These are phyloP conservation scores for Creontiades dilutus DNA, from an alignment of 2,888 invertebrate genomes.

Conservation along the genomic window DNA sequence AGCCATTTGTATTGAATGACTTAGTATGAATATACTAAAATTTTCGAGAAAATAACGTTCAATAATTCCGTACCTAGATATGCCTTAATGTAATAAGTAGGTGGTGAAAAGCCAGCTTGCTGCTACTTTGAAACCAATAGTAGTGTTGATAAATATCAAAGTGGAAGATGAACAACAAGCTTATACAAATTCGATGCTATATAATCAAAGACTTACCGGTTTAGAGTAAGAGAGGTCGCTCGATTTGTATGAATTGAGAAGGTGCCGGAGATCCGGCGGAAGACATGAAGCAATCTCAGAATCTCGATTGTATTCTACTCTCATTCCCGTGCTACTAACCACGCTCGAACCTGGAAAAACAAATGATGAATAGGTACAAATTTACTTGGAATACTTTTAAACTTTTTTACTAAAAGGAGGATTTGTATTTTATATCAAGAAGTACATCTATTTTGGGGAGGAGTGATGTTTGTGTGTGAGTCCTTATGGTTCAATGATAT, in stretches of 20 bases:
- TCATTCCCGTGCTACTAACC: slow-evolving; percentile 78
- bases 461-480: too few species aligned
- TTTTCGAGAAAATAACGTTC: background rate
- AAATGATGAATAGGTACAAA: background rate
- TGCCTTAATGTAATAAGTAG: slow-evolving; percentile 28
- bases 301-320: slow-evolving; percentile 77
- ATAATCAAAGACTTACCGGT: slow-evolving; percentile 71
- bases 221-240: slow-evolving; percentile 74
- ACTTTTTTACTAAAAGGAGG: too few species aligned
- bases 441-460: too few species aligned
- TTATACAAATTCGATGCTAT: slow-evolving; percentile 11
- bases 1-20: background rate
- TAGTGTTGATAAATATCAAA: slow-evolving; percentile 24
- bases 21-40: background rate
- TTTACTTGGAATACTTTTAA: too few species aligned
- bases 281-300: slow-evolving; percentile 78
- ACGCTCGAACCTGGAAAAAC: slow-evolving; percentile 78
- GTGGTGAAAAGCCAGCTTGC: slow-evolving; percentile 35
- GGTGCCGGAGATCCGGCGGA: slow-evolving; percentile 79
- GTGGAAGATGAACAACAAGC: slow-evolving; percentile 39
- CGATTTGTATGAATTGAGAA: slow-evolving; percentile 77
- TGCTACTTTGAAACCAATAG: slow-evolving; percentile 7
- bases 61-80: slow-evolving; percentile 31
- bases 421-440: too few species aligned
- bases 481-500: too few species aligned